Evolutionary conservation across 2,113 vertebrate species (phyloP), one percentile per base, ranked within the genome.

Genomic region (Onychorhynchus coronatus): DNA sequence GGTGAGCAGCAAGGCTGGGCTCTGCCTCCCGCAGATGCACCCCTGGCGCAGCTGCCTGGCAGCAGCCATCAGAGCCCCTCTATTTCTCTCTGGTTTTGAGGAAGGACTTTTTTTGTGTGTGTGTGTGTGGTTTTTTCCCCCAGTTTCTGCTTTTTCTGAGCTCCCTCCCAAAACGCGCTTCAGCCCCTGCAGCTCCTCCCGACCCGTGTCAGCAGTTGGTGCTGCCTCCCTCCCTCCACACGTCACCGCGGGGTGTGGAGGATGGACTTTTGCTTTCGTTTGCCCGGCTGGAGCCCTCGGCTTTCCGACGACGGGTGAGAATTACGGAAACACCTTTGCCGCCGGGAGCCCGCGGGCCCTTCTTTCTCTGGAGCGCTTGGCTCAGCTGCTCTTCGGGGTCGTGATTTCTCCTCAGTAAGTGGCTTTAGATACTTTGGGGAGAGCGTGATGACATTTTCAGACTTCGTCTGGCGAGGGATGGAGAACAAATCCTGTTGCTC

Each of bases 111-210:
- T 28, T 31, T 9, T 41, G 9, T 41, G 39, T n/a, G n/a, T n/a
- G 21, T 30, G 11, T 14, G 3, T 4, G 17, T 15, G 21, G 12
- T 41, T 24, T 18, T 50, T 16, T 16, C 42, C 42, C 42, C 42
- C 42, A 1, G 21, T 53, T 5, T 2, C 39, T 14, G 33, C 4
- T 41, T 74, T 63, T 30, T 8, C 24, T 1, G 21, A 68, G 79
- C 2, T 0, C 35, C 2, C 44, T 12, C 30, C 15, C 4, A 0
- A 23, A 12, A 20, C 0, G 1, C 2, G 1, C 74, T 13, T 9
- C 31, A 0, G 66, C 3, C 7, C 2, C 37, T 11, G 76, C 76
- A 2, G 76, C 62, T 37, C 24, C 72, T 84, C 49, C 53, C 19
- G 88, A 13, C 19, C 77, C 56, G 28, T 5, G 52, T 13, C 76